Base-by-base conservation (phyloP, 2,888 invertebrate species). In the Hyposoter dolosus region DNA sequence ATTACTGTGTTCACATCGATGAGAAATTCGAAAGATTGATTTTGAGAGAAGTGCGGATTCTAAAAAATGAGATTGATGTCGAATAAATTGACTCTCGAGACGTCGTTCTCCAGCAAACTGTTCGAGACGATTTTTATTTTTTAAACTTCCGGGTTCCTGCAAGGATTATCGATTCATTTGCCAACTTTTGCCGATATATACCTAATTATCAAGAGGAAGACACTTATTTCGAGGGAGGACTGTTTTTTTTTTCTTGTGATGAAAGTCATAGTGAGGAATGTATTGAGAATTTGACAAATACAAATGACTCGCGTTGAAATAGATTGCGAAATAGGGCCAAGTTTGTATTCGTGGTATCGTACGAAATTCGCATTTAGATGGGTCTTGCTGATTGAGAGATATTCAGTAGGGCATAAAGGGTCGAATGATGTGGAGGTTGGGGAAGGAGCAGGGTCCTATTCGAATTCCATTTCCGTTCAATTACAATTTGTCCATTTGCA, bases 381-480 rank as follows among this genome's bases (percentile, higher is more conserved):
- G 69, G 32, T 69, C 63, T 50, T 69, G 68, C 76, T 76, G 76
- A 77, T 77, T 75, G 75, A 76, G 68, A 69, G 76, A 82, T 35
- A 53, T 28, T 17, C 65, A 72, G 71, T 72, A 56, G 81, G 47
- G 66, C 53, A 66, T 50, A 66, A 81, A 66, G 80, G 80, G 65
- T 74, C 50, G 63, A 81, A 63, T 19, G 69, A 47, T 76, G 56
- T 32, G 32, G 47, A 76, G 74, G 88, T 86, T 83, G 90, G 86
- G 87, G 50, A 53, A 89, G 85, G 69, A 79, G 60, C 60, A 60
- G 19, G 45, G 19, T 80, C 60, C 92, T 89, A 91, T 91, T 90
- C 90, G 90, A 92, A 92, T 92, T 92, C 90, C 91, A 92, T 92
- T 92, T 92, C 92, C 92, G 92, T 91, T 90, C 91, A 92, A 92